Conservation (phyloP, 2,888 invertebrate genomes). For the Aromia moschata region DNA sequence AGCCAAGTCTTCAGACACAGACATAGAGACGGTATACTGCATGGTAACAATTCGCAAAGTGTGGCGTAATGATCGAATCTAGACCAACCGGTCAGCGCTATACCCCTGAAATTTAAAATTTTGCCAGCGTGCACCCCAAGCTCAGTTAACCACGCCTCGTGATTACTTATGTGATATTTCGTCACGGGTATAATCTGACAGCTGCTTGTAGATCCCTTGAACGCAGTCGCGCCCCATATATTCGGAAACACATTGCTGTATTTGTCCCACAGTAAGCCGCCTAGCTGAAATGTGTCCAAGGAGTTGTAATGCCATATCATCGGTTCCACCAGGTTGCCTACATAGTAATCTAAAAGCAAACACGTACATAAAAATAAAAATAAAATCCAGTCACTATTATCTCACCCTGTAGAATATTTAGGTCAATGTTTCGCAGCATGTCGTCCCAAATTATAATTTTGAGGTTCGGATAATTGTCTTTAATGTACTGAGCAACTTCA, state of each 20-base stretch:
- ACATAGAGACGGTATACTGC: conserved; percentile 70
- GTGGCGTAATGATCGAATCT: conserved; percentile 80
- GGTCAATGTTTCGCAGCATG: conserved; percentile 75
- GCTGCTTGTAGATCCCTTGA: conserved; percentile 86
- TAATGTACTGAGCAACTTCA: conserved; percentile 69
- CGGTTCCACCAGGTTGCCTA: conserved; percentile 71
- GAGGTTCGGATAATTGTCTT: conserved; percentile 70
- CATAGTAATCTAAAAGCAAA: conserved; percentile 65
- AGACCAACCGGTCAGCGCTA: conserved; percentile 71
- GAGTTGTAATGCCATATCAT: conserved; percentile 76
- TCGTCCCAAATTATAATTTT: conserved; percentile 87
- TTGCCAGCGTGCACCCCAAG: conserved; percentile 64
- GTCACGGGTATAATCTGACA: conserved; percentile 74
- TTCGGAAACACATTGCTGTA: conserved; percentile 74
- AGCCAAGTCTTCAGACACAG: conserved; percentile 70
- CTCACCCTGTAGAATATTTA: conserved; percentile 68
- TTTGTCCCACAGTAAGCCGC: conserved; percentile 69
- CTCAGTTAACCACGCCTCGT: conserved; percentile 75
- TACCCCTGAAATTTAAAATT: conserved; percentile 69
- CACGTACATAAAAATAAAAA: background rate
- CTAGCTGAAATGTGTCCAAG: conserved; percentile 66
- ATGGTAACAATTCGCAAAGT: conserved; percentile 74
- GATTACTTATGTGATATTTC: conserved; percentile 78
- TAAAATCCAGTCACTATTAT: too few relatives aligned
- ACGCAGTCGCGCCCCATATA: conserved; percentile 84